phyloP scores from a whole-genome alignment of 1,140 invertebrate genomes.

The Psix sp. region DNA sequence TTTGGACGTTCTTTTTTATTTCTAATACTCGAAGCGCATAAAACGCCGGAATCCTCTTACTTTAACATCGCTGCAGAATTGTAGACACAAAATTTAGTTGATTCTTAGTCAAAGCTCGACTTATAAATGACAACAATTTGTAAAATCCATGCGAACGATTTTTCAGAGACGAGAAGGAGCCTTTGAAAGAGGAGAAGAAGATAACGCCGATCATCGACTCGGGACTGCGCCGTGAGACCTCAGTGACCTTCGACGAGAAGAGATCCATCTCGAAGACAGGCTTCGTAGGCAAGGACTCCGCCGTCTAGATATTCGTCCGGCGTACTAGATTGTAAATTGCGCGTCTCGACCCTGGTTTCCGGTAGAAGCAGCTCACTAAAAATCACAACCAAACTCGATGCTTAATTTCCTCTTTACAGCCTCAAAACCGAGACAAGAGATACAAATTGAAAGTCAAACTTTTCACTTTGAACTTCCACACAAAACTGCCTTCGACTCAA shows the following conservation, averaged over 20 bases:
- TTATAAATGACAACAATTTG: constrained; percentile 1
- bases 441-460: constrained; percentile 7
- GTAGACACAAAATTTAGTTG: constrained; percentile 6
- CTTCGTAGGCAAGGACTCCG: constrained; percentile 90
- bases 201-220: constrained; percentile 80
- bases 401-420: constrained; percentile 29
- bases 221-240: constrained; percentile 84
- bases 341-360: constrained; percentile 41
- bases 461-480: constrained; percentile 16
- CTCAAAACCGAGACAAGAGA: not conserved
- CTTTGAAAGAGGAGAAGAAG: constrained; percentile 81
- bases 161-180: constrained; percentile 88
- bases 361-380: constrained; percentile 34
- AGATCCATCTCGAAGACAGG: constrained; percentile 87
- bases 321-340: constrained; percentile 78
- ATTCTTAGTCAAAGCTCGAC: not conserved
- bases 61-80: not conserved
- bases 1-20: no score
- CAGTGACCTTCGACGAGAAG: constrained; percentile 87
- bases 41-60: constrained; percentile 1
- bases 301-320: constrained; percentile 83
- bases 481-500: constrained; percentile 45
- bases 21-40: no score
- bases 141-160: constrained; percentile 28
- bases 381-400: constrained; percentile 33